A percentile compares a stretch with the other conserved stretches of the same genome.
These are phyloP conservation scores for Eueremaeus valkanovi DNA, from an alignment of 2,888 invertebrate genomes.

Conservation along the genomic window DNA sequence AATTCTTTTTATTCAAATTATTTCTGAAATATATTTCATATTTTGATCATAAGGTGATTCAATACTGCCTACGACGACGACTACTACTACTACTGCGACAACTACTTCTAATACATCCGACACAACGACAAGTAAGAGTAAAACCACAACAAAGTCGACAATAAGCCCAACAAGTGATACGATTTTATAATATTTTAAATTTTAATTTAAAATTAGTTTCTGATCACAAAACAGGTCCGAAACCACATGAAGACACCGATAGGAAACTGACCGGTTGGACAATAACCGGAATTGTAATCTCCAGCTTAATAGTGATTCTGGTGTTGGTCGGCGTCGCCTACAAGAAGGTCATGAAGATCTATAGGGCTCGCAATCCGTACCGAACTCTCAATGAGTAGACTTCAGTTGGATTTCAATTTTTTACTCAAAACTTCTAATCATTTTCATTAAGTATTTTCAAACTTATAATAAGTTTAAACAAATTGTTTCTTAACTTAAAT, in stretches of 20 bases:
- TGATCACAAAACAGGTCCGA: neutral
- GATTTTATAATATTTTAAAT: neutral
- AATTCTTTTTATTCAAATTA: neutral
- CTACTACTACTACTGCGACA: neutral
- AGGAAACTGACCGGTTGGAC: neutral
- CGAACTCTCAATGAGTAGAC: slow-evolving; percentile 1
- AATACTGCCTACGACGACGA: neutral
- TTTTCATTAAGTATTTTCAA: too few relatives aligned
- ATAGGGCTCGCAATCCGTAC: slow-evolving; percentile 22
- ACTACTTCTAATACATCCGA: too few relatives aligned
- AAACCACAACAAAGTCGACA: neutral
- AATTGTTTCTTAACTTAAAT: too few relatives aligned
- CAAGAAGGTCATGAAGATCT: slow-evolving; percentile 1
- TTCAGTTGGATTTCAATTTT: neutral
- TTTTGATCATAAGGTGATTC: neutral
- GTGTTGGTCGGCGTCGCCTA: neutral
- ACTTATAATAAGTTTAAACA: too few relatives aligned
- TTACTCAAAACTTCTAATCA: too few relatives aligned
- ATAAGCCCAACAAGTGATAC: neutral
- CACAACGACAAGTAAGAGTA: too few relatives aligned
- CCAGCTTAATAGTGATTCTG: neutral
- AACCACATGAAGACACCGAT: neutral
- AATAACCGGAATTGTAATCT: neutral
- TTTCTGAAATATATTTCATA: neutral
- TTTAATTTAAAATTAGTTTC: neutral